These are phyloP conservation scores for Oreonectes daqikongensis DNA, from an alignment of 2,797 vertebrate species.

Conservation along the genomic window DNA sequence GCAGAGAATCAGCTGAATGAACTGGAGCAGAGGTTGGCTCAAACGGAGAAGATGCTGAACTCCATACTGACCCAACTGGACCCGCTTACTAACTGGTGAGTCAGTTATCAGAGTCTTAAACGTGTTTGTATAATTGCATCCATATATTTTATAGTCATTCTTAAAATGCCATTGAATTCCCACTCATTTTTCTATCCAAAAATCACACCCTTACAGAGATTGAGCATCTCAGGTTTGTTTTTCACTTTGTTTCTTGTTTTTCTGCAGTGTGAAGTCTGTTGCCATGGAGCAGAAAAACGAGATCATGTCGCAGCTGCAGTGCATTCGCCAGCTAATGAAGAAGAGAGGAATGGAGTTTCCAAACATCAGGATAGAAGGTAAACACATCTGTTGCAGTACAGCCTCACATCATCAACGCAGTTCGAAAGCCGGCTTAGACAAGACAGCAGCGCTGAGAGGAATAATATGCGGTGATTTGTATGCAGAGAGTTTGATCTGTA, in stretches of 20 bases:
- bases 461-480: background rate
- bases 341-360: constrained; percentile 89
- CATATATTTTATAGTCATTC: too few relatives aligned
- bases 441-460: background rate
- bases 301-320: constrained; percentile 90
- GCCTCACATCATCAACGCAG: constrained; percentile 4
- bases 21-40: constrained; percentile 84
- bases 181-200: too few relatives aligned
- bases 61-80: constrained; percentile 89
- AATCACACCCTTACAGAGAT: too few relatives aligned
- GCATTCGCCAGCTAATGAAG: constrained; percentile 88
- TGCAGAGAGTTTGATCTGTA: background rate
- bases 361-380: constrained; percentile 76
- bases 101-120: too few relatives aligned
- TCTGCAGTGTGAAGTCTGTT: constrained; percentile 83
- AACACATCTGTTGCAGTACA: constrained; percentile 9
- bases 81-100: constrained; percentile 90
- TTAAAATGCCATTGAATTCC: too few relatives aligned
- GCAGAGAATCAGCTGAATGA: constrained; percentile 87
- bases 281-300: constrained; percentile 90
- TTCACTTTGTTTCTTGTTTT: constrained; percentile 8
- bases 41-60: constrained; percentile 91
- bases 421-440: background rate
- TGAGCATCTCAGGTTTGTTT: background rate
- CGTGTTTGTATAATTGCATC: too few relatives aligned